Evolutionary conservation across 1,140 invertebrate genomes (phyloP), one percentile per base, ranked within the genome.

Genomic region (Coptotermes formosanus): DNA sequence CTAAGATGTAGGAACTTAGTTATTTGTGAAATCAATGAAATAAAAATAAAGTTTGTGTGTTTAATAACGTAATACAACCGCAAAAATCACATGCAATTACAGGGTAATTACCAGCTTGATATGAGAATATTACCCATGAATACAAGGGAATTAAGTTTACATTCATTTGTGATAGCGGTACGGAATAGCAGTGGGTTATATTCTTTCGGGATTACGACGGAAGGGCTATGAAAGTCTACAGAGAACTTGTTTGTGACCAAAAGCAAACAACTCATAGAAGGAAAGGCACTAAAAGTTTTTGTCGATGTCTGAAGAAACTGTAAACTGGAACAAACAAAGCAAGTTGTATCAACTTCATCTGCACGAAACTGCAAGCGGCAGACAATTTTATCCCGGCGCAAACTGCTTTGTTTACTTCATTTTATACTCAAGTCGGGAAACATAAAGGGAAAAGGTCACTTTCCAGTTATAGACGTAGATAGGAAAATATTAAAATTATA

Each of bases 271-370:
- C n/a, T 75, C 64, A 9, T n/a, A 75, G 64, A 75, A 75, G 11
- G n/a, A 75, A 75, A 75, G 25, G n/a, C n/a, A 75, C 64, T 75
- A 75, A 75, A 75, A 75, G 25, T 75, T 75, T 75, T 25, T 75
- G 64, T 75, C 9, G 64, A 75, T 75, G 64, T 75, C 8, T n/a
- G 25, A 75, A 30, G 64, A 75, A 75, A 75, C 64, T 75, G n/a
- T 75, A 75, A 75, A 75, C 64, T 75, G 64, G 64, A 75, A 75
- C 9, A 75, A 75, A 75, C 64, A 75, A 8, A 25, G 9, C 2
- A 30, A 75, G 25, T 75, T 75, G 64, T 75, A 75, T 75, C 25
- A 75, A 75, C 64, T 75, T 30, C 64, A 75, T 75, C 64, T n/a
- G 64, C n/a, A 11, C 64, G 64, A 19, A 55, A 55, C 16, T 55